Evolutionary conservation across 2,113 vertebrate species (phyloP).

Genomic region (Nipponia nippon): DNA sequence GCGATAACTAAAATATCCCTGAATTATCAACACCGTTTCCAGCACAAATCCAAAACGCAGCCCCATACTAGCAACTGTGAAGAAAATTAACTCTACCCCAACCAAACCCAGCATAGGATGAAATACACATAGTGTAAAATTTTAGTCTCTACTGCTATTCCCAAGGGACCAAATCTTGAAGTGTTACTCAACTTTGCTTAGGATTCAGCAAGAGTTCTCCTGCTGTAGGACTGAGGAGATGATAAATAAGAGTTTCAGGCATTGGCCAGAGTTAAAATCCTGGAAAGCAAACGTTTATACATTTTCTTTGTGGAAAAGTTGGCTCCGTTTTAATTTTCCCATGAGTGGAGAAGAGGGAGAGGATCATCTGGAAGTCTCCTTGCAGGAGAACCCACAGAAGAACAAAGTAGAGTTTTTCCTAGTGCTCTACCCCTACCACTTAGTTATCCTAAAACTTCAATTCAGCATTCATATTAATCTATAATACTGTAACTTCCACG

Average conservation of each 20-base stretch:
- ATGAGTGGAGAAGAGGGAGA: neutral
- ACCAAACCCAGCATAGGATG: neutral
- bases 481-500: neutral
- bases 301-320: neutral
- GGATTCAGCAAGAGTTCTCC: neutral
- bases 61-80: too few relatives aligned
- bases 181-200: neutral
- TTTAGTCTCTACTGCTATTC: neutral
- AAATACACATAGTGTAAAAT: neutral
- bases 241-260: neutral
- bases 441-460: neutral
- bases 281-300: neutral
- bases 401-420: neutral
- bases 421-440: neutral
- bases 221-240: neutral
- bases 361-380: neutral
- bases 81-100: too few relatives aligned
- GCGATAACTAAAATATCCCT: too few relatives aligned
- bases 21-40: too few relatives aligned
- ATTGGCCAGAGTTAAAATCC: neutral
- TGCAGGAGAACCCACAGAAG: neutral
- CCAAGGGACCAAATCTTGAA: neutral
- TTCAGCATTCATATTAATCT: neutral
- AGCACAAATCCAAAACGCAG: too few relatives aligned
- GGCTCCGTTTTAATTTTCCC: neutral